Conservation (phyloP, 1,140 invertebrate genomes). For the Drosophila pseudoobscura region DNA sequence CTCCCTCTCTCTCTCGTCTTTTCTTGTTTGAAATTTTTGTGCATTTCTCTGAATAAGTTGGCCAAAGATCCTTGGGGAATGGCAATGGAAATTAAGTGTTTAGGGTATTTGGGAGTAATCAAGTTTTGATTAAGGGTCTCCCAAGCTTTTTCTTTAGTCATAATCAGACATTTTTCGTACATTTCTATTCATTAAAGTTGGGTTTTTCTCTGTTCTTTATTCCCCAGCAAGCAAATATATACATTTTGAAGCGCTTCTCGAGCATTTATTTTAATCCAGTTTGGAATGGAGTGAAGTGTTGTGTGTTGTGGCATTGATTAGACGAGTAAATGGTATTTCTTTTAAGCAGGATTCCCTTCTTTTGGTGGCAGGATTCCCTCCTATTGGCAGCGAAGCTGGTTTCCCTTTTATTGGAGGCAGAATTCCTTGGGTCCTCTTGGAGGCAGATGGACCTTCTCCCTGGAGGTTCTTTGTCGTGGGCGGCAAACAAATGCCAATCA, state of each 20-base stretch:
- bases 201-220: neutral
- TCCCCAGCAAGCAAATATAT: neutral
- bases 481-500: slow-evolving; percentile 70
- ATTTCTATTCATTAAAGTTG: neutral
- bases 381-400: too few species aligned
- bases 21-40: slow-evolving; percentile 8
- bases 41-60: slow-evolving; percentile 6
- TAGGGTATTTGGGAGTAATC: too few species aligned
- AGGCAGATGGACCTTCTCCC: slow-evolving; percentile 10
- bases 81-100: slow-evolving; percentile 22
- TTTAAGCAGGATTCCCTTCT: neutral
- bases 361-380: too few species aligned
- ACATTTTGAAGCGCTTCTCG: neutral
- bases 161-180: too few species aligned
- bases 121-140: too few species aligned
- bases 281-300: neutral
- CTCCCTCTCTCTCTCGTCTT: slow-evolving; percentile 1
- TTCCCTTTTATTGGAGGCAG: too few species aligned
- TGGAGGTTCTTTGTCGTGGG: slow-evolving; percentile 20
- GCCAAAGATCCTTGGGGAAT: slow-evolving; percentile 9
- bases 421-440: neutral
- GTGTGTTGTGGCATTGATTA: slow-evolving; percentile 31
- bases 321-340: slow-evolving; percentile 16
- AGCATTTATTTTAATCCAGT: slow-evolving; percentile 26
- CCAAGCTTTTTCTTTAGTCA: too few species aligned